Conservation (phyloP, 2,888 invertebrate genomes). For the Taphrorychus bicolor region DNA sequence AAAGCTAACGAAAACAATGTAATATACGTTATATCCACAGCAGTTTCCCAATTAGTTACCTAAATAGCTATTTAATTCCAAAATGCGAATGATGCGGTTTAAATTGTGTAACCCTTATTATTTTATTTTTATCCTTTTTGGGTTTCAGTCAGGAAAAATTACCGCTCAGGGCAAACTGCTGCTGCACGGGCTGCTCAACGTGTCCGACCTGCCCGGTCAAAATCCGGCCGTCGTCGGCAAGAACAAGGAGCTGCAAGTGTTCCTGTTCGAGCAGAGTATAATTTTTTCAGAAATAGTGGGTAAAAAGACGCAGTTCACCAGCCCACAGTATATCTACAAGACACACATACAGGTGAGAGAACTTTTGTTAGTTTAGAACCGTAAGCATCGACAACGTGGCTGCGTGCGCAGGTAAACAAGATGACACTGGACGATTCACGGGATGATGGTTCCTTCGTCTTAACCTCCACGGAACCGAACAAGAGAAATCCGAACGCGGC, state of each 20-base stretch:
- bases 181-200: conserved; percentile 81
- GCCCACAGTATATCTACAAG: conserved; percentile 94
- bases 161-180: conserved; percentile 95
- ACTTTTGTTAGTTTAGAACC: not conserved
- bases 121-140: too few species aligned
- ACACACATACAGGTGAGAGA: conserved; percentile 88
- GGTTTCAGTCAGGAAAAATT: conserved; percentile 83
- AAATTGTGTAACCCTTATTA: too few species aligned
- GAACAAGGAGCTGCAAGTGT: conserved; percentile 90
- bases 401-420: conserved; percentile 83
- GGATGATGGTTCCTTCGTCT: conserved; percentile 79
- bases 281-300: conserved; percentile 95
- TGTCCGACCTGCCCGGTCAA: conserved; percentile 67
- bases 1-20: too few species aligned
- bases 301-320: conserved; percentile 89
- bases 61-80: too few species aligned
- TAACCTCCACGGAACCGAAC: conserved; percentile 80
- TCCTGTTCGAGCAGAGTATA: conserved; percentile 97
- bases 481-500: not conserved
- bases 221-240: conserved; percentile 55
- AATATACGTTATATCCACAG: too few species aligned
- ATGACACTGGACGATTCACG: conserved; percentile 89
- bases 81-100: too few species aligned
- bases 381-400: not conserved
- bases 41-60: too few species aligned